Evolutionary conservation across 1,140 invertebrate species (phyloP).

Genomic region (Calosoma granatense): DNA sequence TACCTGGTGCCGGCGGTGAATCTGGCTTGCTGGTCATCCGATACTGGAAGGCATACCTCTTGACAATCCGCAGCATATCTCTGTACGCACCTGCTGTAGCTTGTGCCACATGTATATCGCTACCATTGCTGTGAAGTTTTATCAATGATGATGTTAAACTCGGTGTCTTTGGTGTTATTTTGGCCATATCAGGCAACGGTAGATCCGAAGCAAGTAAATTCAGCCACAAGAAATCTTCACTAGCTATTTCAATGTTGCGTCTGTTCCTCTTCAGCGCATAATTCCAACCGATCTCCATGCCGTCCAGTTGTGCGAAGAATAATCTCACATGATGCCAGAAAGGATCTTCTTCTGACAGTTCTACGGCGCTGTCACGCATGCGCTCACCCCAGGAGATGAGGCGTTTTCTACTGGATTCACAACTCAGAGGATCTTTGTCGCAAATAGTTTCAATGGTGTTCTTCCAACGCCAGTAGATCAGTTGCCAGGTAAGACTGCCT

Average conservation of each 20-base stretch:
- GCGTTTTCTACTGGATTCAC: slow-evolving; percentile 48
- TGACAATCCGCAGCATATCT: slow-evolving; percentile 81
- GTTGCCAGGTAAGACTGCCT: slow-evolving; percentile 67
- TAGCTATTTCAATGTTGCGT: slow-evolving; percentile 46
- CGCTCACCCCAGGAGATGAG: slow-evolving; percentile 32
- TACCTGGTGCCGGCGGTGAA: slow-evolving; percentile 49
- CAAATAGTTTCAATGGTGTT: slow-evolving; percentile 65
- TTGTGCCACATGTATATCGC: neutral
- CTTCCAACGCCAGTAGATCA: slow-evolving; percentile 71
- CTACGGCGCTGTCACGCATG: slow-evolving; percentile 47
- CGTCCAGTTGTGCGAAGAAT: slow-evolving; percentile 59
- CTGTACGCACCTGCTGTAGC: slow-evolving; percentile 43
- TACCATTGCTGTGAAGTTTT: neutral
- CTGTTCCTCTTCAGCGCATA: slow-evolving; percentile 52
- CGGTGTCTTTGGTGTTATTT: neutral
- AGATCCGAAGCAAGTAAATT: slow-evolving; percentile 42
- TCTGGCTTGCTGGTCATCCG: slow-evolving; percentile 38
- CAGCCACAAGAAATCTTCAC: slow-evolving; percentile 59
- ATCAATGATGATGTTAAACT: slow-evolving; percentile 14
- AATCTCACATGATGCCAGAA: slow-evolving; percentile 73
- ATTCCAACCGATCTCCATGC: slow-evolving; percentile 55
- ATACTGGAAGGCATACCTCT: slow-evolving; percentile 79
- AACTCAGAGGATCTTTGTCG: slow-evolving; percentile 52
- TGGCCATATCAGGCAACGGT: slow-evolving; percentile 29
- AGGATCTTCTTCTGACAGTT: slow-evolving; percentile 41